Conservation (phyloP, 2,888 invertebrate genomes). For the Rotaria magnacalcarata region DNA sequence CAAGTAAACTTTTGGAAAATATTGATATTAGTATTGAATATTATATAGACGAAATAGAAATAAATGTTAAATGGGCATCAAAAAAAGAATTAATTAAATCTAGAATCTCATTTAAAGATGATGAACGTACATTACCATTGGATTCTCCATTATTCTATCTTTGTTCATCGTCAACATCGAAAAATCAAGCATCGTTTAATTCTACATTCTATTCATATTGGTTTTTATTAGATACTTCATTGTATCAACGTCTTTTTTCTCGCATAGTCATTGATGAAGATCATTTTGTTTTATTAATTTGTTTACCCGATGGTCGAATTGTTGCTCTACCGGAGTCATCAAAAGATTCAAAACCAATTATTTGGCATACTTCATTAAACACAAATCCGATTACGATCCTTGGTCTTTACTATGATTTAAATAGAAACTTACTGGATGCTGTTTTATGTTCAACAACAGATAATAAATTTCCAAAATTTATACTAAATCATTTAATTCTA, state of each 20-base stretch:
- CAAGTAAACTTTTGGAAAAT: background rate
- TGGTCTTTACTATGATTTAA: background rate
- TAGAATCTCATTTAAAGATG: background rate
- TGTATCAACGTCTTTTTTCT: background rate
- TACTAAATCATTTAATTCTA: background rate
- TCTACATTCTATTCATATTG: background rate
- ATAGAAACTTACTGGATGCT: background rate
- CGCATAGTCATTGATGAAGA: background rate
- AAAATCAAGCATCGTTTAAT: background rate
- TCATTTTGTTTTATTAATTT: background rate
- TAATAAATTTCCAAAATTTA: background rate
- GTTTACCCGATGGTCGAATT: background rate
- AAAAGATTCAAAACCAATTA: background rate
- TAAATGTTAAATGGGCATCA: background rate
- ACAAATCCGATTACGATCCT: background rate
- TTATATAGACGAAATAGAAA: background rate
- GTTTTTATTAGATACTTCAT: background rate
- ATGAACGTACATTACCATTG: constrained; percentile 7
- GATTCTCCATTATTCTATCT: background rate
- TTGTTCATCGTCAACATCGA: background rate
- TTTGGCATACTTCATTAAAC: background rate
- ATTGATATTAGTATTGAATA: background rate
- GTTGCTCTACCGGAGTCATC: background rate
- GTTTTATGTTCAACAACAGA: background rate
- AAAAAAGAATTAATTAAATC: background rate